Evolutionary conservation across 1,140 invertebrate species (phyloP).

Genomic region (Mycetomoellerius zeteki): DNA sequence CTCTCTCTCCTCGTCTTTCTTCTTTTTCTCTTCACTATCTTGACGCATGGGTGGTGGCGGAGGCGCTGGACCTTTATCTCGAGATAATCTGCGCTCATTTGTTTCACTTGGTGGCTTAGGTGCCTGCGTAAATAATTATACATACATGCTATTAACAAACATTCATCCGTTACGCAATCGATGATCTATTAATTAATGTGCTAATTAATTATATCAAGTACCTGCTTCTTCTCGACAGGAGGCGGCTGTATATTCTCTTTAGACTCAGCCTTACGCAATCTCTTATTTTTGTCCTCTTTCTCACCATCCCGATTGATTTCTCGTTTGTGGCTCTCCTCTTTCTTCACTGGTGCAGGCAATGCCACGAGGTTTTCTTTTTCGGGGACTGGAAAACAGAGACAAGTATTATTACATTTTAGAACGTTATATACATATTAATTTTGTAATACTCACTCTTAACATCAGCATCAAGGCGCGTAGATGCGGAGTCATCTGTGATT

Average conservation of each 20-base stretch:
- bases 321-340: slow-evolving; percentile 85
- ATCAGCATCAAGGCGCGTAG: slow-evolving; percentile 92
- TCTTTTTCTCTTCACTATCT: slow-evolving; percentile 81
- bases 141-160: not conserved
- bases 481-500: slow-evolving; percentile 93
- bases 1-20: slow-evolving; percentile 80
- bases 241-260: slow-evolving; percentile 83
- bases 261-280: slow-evolving; percentile 86
- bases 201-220: slow-evolving; percentile 72
- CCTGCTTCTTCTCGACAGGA: slow-evolving; percentile 87
- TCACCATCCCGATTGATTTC: slow-evolving; percentile 86
- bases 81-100: slow-evolving; percentile 83
- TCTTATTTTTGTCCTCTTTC: slow-evolving; percentile 86
- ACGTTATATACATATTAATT: not conserved
- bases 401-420: not conserved
- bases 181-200: not conserved
- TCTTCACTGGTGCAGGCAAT: slow-evolving; percentile 79
- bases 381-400: slow-evolving; percentile 77
- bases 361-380: slow-evolving; percentile 83
- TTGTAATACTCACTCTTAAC: slow-evolving; percentile 89
- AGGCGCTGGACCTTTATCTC: slow-evolving; percentile 88
- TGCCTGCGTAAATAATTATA: slow-evolving; percentile 76
- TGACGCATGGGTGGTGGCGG: slow-evolving; percentile 84
- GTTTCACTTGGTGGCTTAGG: slow-evolving; percentile 84
- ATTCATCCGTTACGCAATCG: not conserved